Evolutionary conservation across 2,797 vertebrate species (phyloP).

Genomic region (Eleutherodactylus coqui): DNA sequence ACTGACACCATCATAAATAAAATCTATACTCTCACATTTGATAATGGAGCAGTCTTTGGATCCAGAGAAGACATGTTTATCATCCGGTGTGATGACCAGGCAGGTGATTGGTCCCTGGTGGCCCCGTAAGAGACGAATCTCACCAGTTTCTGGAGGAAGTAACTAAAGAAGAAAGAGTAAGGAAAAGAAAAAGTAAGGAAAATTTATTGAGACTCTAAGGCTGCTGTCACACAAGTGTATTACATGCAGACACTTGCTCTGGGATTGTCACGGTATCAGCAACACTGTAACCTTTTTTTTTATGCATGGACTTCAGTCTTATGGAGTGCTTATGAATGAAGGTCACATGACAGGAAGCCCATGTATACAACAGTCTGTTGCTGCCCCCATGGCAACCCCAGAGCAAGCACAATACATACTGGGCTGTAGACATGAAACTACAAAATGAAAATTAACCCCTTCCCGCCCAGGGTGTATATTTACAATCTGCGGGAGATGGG

Average conservation of each 20-base stretch:
- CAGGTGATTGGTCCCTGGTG: conserved; percentile 94
- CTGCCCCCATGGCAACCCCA: not conserved
- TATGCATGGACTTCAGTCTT: not conserved
- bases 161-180: conserved; percentile 74
- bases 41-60: conserved; percentile 95
- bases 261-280: not conserved
- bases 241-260: no score
- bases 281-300: not conserved
- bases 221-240: no score
- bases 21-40: conserved; percentile 96
- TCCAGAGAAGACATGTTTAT: conserved; percentile 88
- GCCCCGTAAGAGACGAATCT: conserved; percentile 86
- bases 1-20: no score
- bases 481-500: no score
- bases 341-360: no score
- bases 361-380: not conserved
- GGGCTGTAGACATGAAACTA: not conserved
- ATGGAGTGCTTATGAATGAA: no score
- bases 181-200: not conserved
- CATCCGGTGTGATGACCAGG: conserved; percentile 89
- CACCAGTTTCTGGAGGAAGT: conserved; percentile 78
- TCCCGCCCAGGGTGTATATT: no score
- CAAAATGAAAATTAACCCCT: no score
- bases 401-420: not conserved
- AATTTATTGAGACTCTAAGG: not conserved